Conservation (phyloP, 2,113 vertebrate species). For the Leucosticte australis region DNA sequence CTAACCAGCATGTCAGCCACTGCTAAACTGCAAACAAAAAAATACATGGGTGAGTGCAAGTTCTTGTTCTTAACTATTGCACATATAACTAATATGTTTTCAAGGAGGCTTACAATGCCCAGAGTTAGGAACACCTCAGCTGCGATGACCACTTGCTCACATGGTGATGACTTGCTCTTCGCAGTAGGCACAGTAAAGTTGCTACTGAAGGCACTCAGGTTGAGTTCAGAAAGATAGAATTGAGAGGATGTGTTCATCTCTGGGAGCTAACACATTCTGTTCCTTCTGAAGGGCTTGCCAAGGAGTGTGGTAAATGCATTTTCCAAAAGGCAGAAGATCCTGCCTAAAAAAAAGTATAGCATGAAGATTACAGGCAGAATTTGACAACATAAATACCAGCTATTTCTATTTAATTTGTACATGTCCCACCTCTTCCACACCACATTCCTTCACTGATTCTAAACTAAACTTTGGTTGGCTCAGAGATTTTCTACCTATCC, state of each 20-base stretch:
- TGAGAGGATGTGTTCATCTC: conserved; percentile 71
- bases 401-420: background rate
- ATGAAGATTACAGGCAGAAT: background rate
- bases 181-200: conserved; percentile 52
- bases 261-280: conserved; percentile 1
- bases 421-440: background rate
- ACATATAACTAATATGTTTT: conserved; percentile 92
- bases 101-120: conserved; percentile 90
- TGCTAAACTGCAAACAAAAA: conserved; percentile 93
- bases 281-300: conserved; percentile 36
- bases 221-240: conserved; percentile 55
- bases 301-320: conserved; percentile 22
- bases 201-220: conserved; percentile 54
- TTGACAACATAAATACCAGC: background rate
- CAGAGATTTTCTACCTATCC: background rate
- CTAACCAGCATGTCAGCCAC: conserved; percentile 96
- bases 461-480: background rate
- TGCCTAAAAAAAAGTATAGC: background rate
- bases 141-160: conserved; percentile 83
- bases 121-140: conserved; percentile 88
- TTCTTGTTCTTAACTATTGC: conserved; percentile 94
- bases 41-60: conserved; percentile 96
- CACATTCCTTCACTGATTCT: background rate
- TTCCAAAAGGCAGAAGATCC: conserved; percentile 10
- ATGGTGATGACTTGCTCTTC: conserved; percentile 66